These are phyloP conservation scores for Bradysia coprophila DNA, from an alignment of 1,140 invertebrate species.

Conservation along the genomic window DNA sequence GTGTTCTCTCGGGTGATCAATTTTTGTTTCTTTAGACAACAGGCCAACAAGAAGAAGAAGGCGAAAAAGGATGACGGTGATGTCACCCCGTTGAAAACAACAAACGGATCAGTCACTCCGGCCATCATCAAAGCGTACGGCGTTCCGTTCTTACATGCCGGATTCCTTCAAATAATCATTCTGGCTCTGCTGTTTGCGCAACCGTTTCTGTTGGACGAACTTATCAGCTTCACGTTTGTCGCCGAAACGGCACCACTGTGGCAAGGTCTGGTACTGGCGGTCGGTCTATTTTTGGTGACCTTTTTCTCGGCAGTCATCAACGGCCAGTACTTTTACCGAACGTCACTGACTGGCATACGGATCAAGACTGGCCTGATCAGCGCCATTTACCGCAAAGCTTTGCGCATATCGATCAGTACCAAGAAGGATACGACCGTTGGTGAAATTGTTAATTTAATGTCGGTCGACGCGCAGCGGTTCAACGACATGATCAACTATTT, in stretches of 20 bases:
- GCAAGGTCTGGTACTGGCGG: conserved; percentile 62
- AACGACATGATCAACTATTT: conserved; percentile 69
- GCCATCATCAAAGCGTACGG: conserved; percentile 57
- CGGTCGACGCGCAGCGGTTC: conserved; percentile 51
- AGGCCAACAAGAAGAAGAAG: too few relatives aligned
- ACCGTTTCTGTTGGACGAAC: too few relatives aligned
- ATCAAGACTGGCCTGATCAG: conserved; percentile 83
- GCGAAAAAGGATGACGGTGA: too few relatives aligned
- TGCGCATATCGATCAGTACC: conserved; percentile 56
- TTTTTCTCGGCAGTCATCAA: conserved; percentile 74
- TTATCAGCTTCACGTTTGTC: too few relatives aligned
- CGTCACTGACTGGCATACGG: conserved; percentile 80
- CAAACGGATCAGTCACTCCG: conserved; percentile 43
- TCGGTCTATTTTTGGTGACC: conserved; percentile 69
- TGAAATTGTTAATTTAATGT: conserved; percentile 87
- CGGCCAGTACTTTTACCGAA: conserved; percentile 75
- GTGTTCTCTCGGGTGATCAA: too few relatives aligned
- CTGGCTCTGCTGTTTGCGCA: conserved; percentile 77
- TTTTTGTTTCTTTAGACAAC: too few relatives aligned
- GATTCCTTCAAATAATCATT: conserved; percentile 61
- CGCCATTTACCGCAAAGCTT: conserved; percentile 81
- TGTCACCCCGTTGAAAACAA: too few relatives aligned
- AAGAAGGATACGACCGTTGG: conserved; percentile 74
- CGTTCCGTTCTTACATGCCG: conserved; percentile 58
- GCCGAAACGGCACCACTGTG: conserved; percentile 56